phyloP scores from a whole-genome alignment of 2,888 invertebrate species.

The Parnassius mnemosyne region DNA sequence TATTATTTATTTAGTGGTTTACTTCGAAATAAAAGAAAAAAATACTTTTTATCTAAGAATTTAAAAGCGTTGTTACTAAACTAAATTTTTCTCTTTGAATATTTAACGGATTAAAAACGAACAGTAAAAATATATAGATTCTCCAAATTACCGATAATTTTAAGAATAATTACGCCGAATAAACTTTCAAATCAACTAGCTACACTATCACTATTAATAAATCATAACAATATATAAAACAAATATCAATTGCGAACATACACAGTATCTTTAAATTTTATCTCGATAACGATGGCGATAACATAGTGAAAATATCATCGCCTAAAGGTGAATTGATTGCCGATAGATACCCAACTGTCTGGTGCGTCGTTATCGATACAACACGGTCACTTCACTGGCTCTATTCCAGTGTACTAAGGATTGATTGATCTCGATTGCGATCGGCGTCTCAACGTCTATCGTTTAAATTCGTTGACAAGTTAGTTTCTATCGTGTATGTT shows the following conservation, averaged over 20 bases:
- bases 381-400: constrained; percentile 44
- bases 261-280: constrained; percentile 25
- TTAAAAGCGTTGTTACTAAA: too few relatives aligned
- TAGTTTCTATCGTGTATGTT: constrained; percentile 30
- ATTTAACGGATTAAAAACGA: too few relatives aligned
- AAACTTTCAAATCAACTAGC: not conserved
- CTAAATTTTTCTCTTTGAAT: too few relatives aligned
- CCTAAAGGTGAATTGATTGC: constrained; percentile 37
- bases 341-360: constrained; percentile 47
- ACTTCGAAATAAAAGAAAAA: too few relatives aligned
- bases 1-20: too few relatives aligned
- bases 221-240: constrained; percentile 20
- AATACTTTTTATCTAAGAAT: too few relatives aligned
- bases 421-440: constrained; percentile 40
- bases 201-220: not conserved
- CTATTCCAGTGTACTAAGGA: constrained; percentile 30
- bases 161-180: too few relatives aligned
- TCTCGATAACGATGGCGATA: constrained; percentile 31
- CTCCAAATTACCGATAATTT: too few relatives aligned
- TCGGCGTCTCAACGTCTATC: constrained; percentile 38
- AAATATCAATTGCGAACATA: constrained; percentile 8
- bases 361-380: constrained; percentile 49
- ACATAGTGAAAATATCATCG: constrained; percentile 41
- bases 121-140: too few relatives aligned
- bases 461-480: constrained; percentile 30